A percentile compares a stretch with the other conserved stretches of the same genome.
Evolutionary conservation across 2,888 invertebrate genomes (phyloP).

Genomic region (Epirrita christyi): DNA sequence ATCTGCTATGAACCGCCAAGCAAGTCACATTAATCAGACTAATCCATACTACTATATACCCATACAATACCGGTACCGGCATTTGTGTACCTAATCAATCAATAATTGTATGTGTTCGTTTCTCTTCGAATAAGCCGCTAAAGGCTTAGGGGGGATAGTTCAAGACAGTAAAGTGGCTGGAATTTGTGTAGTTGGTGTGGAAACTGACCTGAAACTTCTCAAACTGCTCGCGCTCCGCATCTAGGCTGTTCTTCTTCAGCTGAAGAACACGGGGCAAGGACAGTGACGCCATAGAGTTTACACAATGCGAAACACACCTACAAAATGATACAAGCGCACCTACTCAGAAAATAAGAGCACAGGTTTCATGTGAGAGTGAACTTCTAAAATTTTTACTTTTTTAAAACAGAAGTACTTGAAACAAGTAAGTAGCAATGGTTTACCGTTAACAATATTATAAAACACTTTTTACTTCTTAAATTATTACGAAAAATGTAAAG

Average conservation of each 20-base stretch:
- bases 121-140: too few relatives aligned
- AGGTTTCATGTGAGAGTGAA: slow-evolving; percentile 19
- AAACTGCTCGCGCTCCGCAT: slow-evolving; percentile 92
- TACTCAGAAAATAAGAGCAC: slow-evolving; percentile 15
- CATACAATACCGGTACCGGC: too few relatives aligned
- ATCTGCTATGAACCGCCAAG: too few relatives aligned
- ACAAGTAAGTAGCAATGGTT: not conserved
- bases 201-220: slow-evolving; percentile 91
- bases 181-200: not conserved
- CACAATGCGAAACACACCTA: slow-evolving; percentile 63
- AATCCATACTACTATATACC: too few relatives aligned
- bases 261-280: slow-evolving; percentile 89
- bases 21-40: too few relatives aligned
- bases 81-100: too few relatives aligned
- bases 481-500: slow-evolving; percentile 11
- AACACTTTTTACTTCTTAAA: slow-evolving; percentile 9
- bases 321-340: slow-evolving; percentile 45
- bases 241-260: slow-evolving; percentile 90
- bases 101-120: too few relatives aligned
- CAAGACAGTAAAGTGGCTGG: too few relatives aligned
- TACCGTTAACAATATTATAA: not conserved
- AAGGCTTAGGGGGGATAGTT: too few relatives aligned
- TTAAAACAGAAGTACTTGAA: not conserved
- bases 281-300: slow-evolving; percentile 88
- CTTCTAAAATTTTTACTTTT: not conserved